Base-by-base conservation (phyloP, 2,888 invertebrate species). In the Deilephila porcellus region DNA sequence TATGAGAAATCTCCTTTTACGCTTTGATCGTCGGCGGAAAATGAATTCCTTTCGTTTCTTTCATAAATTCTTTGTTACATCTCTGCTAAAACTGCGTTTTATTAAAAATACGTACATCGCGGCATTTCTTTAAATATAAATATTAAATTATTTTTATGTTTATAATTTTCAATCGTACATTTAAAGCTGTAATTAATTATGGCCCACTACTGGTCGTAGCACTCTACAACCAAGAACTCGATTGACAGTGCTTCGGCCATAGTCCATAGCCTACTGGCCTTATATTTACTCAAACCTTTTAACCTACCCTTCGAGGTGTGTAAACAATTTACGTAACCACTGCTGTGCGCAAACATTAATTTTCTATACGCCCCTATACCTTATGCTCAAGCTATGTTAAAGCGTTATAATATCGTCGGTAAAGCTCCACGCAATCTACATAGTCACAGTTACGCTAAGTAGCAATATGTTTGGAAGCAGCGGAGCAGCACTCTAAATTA, bases 1-100 rank as follows among this genome's bases (percentile, higher is more conserved):
- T 78, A 76, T 77, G 73, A 73, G 75, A 77, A 83, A 81, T 84
- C 79, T 79, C 76, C 79, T 82, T 83, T 82, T 81, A 76, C 78
- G 73, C 76, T 82, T 78, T 74, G 76, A 79, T 77, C 77, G 70
- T 74, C 64, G 56, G 53, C 32, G 64, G 34, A 60, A 67, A 60
- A 78, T 75, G 80, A 78, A 80, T 78, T 79, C 76, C 73, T 76
- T 77, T 72, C 74, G 74, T 77, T 78, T 78, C 74, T 77, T 78
- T 77, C 75, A 78, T 80, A 81, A 81, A 77, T 76, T 77, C 74
- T 77, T 81, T 64, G 19, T 63, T 29, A 63, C 45, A 52, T 52
- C 52, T 52, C 29, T 25, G 25, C 52, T 52, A 25, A 25, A 11
- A 67, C 8, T 34, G 32, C 19, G 34, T 63, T 63, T 63, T 63